These are phyloP conservation scores for Gorsachius magnificus DNA, from an alignment of 2,797 vertebrate species.

Conservation along the genomic window DNA sequence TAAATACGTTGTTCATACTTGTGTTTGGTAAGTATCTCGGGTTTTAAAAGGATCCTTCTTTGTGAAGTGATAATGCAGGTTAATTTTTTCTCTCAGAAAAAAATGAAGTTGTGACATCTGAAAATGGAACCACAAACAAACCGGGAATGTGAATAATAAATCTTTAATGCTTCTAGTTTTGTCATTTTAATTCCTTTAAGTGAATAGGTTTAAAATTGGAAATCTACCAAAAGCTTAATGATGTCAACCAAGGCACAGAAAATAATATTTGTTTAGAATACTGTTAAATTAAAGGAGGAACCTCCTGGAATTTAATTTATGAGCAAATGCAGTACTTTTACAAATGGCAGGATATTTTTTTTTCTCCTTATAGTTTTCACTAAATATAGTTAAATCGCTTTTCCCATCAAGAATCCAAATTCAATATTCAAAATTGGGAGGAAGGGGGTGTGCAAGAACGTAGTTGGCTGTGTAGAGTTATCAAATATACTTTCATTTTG, in stretches of 20 bases:
- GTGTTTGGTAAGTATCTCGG: slow-evolving; percentile 90
- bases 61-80: background rate
- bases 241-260: background rate
- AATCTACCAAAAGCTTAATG: background rate
- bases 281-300: background rate
- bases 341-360: background rate
- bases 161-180: background rate
- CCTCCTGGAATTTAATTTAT: background rate
- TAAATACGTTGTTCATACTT: slow-evolving; percentile 98
- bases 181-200: background rate
- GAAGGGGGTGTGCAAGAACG: fast-evolving
- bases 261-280: background rate
- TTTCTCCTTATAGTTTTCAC: background rate
- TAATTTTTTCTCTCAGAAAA: background rate
- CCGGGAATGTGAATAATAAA: background rate
- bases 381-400: background rate
- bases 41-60: background rate
- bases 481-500: background rate
- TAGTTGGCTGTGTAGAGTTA: background rate
- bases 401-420: background rate
- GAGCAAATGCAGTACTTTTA: background rate
- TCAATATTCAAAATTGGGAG: background rate
- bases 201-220: background rate
- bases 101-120: background rate
- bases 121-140: background rate